Percentiles rank a stretch among this genome's conserved stretches.
Evolutionary conservation across 1,140 invertebrate species (phyloP).

Genomic region (Lepidurus arcticus): DNA sequence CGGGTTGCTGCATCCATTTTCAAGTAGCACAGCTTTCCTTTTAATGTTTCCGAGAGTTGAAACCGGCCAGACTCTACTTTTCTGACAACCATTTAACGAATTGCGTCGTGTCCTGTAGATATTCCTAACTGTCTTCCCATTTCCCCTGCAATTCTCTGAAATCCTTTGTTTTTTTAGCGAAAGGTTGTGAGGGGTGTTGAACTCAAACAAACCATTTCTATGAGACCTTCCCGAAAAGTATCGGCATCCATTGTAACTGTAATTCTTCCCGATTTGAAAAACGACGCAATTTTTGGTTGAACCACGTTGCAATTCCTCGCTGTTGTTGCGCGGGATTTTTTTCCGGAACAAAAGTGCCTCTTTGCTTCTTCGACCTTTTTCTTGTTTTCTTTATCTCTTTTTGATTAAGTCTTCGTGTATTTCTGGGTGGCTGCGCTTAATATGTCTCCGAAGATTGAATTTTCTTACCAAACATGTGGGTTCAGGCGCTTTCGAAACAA

Average conservation of each 20-base stretch:
- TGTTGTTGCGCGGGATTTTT: background rate
- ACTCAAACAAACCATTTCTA: background rate
- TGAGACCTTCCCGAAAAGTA: background rate
- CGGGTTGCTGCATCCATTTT: background rate
- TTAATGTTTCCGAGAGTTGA: slow-evolving; percentile 15
- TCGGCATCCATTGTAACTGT: background rate
- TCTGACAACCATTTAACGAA: background rate
- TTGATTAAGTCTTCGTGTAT: background rate
- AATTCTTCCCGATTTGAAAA: background rate
- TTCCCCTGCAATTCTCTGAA: background rate
- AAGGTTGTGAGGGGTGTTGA: background rate
- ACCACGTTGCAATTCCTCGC: background rate
- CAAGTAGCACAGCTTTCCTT: background rate
- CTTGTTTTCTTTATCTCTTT: slow-evolving; percentile 4
- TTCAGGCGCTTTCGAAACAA: background rate
- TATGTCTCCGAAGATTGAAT: background rate
- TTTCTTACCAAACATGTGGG: background rate
- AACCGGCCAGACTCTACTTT: background rate
- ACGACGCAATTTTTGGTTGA: background rate
- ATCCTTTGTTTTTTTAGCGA: background rate
- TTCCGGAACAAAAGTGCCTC: background rate
- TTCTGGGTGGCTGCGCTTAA: background rate
- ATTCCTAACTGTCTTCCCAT: background rate
- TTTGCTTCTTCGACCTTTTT: background rate
- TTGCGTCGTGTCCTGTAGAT: background rate